These are phyloP conservation scores for Lagopus leucura DNA, from an alignment of 2,113 vertebrate genomes.

Conservation along the genomic window DNA sequence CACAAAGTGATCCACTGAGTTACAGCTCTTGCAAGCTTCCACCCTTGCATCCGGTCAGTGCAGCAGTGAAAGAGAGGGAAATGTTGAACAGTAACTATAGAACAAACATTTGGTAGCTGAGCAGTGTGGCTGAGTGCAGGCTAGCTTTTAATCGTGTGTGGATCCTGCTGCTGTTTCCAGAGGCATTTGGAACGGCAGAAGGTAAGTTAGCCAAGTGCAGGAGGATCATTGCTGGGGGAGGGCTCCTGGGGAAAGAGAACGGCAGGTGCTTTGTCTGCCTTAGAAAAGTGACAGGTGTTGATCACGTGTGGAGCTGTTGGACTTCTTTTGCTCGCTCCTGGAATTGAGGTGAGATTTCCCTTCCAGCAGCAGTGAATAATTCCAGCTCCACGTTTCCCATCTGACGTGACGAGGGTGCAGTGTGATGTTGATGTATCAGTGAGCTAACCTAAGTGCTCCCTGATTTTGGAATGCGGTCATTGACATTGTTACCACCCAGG, in stretches of 20 bases:
- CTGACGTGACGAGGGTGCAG: background rate
- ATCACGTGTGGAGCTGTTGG: background rate
- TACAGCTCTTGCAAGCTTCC: background rate
- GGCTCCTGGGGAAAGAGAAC: background rate
- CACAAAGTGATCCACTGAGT: background rate
- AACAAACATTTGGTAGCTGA: constrained; percentile 29
- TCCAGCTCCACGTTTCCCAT: accelerated
- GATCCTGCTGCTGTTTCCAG: constrained; percentile 45
- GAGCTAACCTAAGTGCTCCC: background rate
- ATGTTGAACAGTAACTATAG: background rate
- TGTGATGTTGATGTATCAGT: background rate
- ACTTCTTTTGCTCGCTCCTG: background rate
- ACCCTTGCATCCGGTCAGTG: accelerated
- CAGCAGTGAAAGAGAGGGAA: background rate
- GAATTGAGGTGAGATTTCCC: background rate
- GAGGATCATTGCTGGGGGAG: constrained; percentile 21
- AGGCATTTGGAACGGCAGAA: constrained; percentile 37
- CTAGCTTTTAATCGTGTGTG: constrained; percentile 53
- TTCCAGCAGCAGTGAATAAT: background rate
- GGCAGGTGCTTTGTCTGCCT: background rate
- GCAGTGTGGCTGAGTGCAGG: background rate
- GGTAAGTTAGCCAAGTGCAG: background rate
- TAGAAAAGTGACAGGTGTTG: background rate
- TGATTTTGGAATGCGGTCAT: background rate
- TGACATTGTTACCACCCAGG: background rate